Conservation (phyloP, 1,140 invertebrate genomes). For the Panagrolaimus sp. region DNA sequence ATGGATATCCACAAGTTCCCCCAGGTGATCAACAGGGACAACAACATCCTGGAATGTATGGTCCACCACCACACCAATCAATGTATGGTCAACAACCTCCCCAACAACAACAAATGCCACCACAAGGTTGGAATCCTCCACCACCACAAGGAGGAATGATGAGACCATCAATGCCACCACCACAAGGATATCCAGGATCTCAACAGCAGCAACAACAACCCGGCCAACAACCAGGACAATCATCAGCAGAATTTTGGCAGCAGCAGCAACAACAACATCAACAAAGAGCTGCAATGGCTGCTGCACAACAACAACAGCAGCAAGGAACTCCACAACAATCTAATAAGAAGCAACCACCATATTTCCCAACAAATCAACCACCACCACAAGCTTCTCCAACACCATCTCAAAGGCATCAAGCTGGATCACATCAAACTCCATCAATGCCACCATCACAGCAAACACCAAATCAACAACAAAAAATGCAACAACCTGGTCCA, state of each 20-base stretch:
- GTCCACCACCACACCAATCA: neutral
- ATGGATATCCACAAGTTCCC: neutral
- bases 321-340: neutral
- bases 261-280: neutral
- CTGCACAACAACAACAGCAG: constrained; percentile 5
- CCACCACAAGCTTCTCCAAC: neutral
- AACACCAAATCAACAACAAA: neutral
- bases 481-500: neutral
- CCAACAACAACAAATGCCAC: neutral
- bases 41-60: neutral
- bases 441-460: neutral
- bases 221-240: neutral
- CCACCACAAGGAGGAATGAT: neutral
- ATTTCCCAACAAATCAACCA: neutral
- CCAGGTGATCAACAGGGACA: neutral
- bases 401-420: neutral
- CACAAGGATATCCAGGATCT: constrained; percentile 1
- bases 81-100: neutral
- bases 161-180: neutral
- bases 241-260: neutral
- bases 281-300: neutral
- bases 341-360: too few species aligned
- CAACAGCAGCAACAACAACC: neutral
- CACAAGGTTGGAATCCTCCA: neutral
- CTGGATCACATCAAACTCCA: neutral